phyloP scores from a whole-genome alignment of 2,888 invertebrate genomes.

The Ecdyonurus torrentis region DNA sequence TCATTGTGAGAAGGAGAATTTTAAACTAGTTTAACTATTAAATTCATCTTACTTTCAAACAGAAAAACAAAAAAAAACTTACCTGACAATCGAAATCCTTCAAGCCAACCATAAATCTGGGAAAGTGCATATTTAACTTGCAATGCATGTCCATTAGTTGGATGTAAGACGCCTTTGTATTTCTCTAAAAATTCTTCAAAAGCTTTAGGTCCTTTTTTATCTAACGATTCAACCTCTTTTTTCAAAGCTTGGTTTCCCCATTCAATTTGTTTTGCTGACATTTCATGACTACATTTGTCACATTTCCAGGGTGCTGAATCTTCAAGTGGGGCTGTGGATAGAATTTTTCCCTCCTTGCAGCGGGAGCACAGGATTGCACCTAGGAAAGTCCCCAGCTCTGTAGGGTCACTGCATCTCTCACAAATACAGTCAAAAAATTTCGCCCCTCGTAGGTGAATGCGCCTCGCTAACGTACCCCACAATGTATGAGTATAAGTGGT shows the following conservation, averaged over 20 bases:
- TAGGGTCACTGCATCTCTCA: slow-evolving; percentile 56
- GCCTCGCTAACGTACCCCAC: slow-evolving; percentile 50
- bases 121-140: slow-evolving; percentile 50
- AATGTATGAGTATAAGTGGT: slow-evolving; percentile 62
- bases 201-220: slow-evolving; percentile 33
- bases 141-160: slow-evolving; percentile 45
- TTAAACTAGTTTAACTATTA: too few relatives aligned
- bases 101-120: slow-evolving; percentile 40
- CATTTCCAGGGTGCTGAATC: slow-evolving; percentile 45
- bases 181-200: slow-evolving; percentile 46
- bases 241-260: slow-evolving; percentile 43
- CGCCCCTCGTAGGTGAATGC: slow-evolving; percentile 49
- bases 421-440: slow-evolving; percentile 71
- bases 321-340: slow-evolving; percentile 42
- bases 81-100: slow-evolving; percentile 1
- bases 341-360: slow-evolving; percentile 37
- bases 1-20: too few relatives aligned
- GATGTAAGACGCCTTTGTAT: slow-evolving; percentile 43
- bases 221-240: slow-evolving; percentile 36
- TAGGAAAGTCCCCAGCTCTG: slow-evolving; percentile 61
- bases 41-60: too few relatives aligned
- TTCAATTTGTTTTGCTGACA: slow-evolving; percentile 38
- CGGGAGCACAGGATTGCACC: slow-evolving; percentile 63
- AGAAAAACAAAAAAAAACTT: too few relatives aligned
- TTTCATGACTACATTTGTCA: slow-evolving; percentile 38